A percentile compares a stretch with the other conserved stretches of the same genome.
phyloP scores from a whole-genome alignment of 1,140 invertebrate genomes.

The Drosophila punjabiensis region DNA sequence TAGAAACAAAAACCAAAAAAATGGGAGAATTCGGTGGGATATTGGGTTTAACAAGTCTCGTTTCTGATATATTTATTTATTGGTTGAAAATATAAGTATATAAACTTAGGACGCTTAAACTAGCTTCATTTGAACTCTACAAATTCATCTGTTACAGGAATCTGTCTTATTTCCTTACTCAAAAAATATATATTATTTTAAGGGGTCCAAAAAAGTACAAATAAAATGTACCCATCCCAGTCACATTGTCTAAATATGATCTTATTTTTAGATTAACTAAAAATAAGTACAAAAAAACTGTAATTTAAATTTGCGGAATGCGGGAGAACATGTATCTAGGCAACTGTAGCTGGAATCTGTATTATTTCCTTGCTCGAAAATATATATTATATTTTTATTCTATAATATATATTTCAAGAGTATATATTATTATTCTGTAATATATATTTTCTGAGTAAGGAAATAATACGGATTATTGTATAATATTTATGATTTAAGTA shows the following conservation, averaged over 20 bases:
- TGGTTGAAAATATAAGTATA: not conserved
- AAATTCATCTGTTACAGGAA: not conserved
- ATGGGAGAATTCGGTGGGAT: not conserved
- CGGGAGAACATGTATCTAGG: too few relatives aligned
- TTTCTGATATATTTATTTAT: not conserved
- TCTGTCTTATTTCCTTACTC: not conserved
- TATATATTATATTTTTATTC: too few relatives aligned
- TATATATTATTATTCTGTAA: too few relatives aligned
- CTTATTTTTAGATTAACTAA: too few relatives aligned
- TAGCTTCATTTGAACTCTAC: not conserved
- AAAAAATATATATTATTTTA: not conserved
- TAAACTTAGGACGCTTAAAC: not conserved
- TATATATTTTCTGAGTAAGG: too few relatives aligned
- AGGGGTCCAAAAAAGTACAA: not conserved
- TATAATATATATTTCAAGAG: too few relatives aligned
- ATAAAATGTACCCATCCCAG: not conserved
- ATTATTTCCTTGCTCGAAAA: too few relatives aligned
- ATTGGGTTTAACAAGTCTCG: not conserved
- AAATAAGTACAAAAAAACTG: too few relatives aligned
- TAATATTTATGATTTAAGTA: too few relatives aligned
- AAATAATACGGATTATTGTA: too few relatives aligned
- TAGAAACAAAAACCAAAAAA: constrained; percentile 1
- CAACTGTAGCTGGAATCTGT: too few relatives aligned
- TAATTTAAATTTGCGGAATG: too few relatives aligned
- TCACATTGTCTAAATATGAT: not conserved